Base-by-base conservation (phyloP, 2,888 invertebrate species). In the Andrena bicolor region DNA sequence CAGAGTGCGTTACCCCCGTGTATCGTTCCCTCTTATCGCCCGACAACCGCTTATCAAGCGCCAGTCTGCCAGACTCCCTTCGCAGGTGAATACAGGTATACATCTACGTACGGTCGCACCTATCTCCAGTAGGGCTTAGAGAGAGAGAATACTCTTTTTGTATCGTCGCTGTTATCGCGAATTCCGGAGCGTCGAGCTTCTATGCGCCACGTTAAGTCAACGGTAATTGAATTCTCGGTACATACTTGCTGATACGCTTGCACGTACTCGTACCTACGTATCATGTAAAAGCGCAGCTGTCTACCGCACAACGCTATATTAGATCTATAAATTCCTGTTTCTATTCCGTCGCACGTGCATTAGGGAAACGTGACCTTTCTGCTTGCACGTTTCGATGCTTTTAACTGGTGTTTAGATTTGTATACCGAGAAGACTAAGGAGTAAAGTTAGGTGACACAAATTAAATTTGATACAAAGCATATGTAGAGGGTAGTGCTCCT, bases 31-130 rank as follows among this genome's bases (percentile, higher is more conserved):
- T 90, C 86, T 91, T 91, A 91, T 91, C 91, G 88, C 83, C 75
- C 86, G 88, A 87, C 88, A 84, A 86, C 82, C 85, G 88, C 90
- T 91, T 91, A 91, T 91, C 91, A 91, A 90, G 88, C 90, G 88
- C 86, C 88, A 89, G 90, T 87, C 88, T 86, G 88, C 84, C 87
- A 86, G 86, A 84, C 87, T 81, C 82, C 78, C 82, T 83, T 73
- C 82, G 80, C 90, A 90, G 90, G 89, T 90, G 89, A 91, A 89
- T 85, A 76, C 77, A 89, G 82, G 83, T 84, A 84, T 68, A 81
- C 79, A 72, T 77, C 74, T 75, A 76, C 69, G 76, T 74, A 65
- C 53, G 48, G 63, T 74, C 70, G 51, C 72, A 58, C 76, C 75
- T 77, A 75, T 74, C 76, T 78, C 53, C 41, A 41, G 49, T 69